These are phyloP conservation scores for Zaprionus gabonicus DNA, from an alignment of 1,140 invertebrate species.

Conservation along the genomic window DNA sequence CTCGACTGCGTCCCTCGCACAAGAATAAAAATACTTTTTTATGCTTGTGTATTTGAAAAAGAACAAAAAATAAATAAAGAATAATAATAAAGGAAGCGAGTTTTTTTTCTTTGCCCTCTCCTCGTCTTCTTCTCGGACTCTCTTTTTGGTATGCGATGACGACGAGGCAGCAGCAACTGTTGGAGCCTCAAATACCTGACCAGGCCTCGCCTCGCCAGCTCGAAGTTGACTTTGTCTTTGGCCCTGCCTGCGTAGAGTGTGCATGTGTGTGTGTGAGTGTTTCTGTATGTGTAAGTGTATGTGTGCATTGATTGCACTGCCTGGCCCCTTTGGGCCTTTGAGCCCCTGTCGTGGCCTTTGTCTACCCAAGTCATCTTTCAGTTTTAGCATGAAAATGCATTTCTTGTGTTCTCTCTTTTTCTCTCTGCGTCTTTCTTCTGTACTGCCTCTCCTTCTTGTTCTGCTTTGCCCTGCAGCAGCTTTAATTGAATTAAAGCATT, in stretches of 20 bases:
- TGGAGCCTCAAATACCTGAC: constrained; percentile 53
- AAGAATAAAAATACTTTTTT: constrained; percentile 57
- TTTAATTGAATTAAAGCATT: constrained; percentile 65
- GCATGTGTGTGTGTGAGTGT: constrained; percentile 9
- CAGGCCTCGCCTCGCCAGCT: constrained; percentile 34
- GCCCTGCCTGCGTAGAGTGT: constrained; percentile 30
- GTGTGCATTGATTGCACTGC: constrained; percentile 31
- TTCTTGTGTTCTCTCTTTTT: constrained; percentile 28
- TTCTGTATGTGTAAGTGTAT: constrained; percentile 25
- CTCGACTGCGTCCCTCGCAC: constrained; percentile 60
- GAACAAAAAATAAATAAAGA: constrained; percentile 52
- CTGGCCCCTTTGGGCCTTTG: constrained; percentile 28
- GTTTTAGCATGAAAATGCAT: constrained; percentile 68
- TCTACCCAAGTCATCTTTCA: constrained; percentile 51
- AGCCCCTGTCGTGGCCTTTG: constrained; percentile 30
- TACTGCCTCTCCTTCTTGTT: neutral
- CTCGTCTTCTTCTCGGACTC: constrained; percentile 21
- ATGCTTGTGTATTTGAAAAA: constrained; percentile 66
- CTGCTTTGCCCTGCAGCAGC: constrained; percentile 13
- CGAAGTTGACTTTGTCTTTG: constrained; percentile 24
- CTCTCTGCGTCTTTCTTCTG: neutral
- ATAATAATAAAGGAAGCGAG: constrained; percentile 73
- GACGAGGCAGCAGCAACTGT: constrained; percentile 24
- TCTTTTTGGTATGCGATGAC: constrained; percentile 47
- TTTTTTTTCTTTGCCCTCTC: constrained; percentile 36